phyloP scores from a whole-genome alignment of 2,797 vertebrate genomes.

The Acrossocheilus wenchowensis region DNA sequence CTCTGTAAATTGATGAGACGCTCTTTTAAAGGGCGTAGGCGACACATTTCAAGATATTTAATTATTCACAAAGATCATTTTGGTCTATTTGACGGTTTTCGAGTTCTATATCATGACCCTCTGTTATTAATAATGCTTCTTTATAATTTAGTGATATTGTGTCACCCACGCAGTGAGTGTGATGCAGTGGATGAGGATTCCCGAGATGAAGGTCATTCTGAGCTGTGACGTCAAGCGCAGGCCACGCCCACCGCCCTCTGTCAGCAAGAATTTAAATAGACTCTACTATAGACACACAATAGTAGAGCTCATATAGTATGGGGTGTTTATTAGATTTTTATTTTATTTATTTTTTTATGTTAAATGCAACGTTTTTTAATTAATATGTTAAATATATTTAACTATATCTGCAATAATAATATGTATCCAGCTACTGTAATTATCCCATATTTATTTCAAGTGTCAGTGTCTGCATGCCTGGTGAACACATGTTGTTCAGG shows the following conservation, averaged over 20 bases:
- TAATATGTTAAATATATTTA: not conserved
- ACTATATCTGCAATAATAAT: not conserved
- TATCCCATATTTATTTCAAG: not conserved
- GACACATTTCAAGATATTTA: not conserved
- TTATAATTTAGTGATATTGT: not conserved
- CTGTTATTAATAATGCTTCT: not conserved
- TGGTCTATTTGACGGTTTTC: too few species aligned
- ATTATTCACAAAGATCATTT: not conserved
- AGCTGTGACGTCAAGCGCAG: not conserved
- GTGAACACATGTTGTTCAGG: constrained; percentile 10
- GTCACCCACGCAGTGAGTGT: constrained; percentile 5
- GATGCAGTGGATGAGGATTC: constrained; percentile 42
- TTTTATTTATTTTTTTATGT: not conserved
- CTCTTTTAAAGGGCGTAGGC: not conserved
- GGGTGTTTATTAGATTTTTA: not conserved
- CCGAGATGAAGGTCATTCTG: constrained; percentile 47
- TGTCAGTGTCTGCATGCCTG: not conserved
- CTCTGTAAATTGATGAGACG: not conserved
- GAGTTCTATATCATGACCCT: too few species aligned
- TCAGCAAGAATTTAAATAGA: constrained; percentile 22
- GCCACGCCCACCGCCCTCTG: constrained; percentile 18
- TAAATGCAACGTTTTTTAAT: not conserved
- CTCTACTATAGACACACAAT: not conserved
- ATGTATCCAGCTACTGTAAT: not conserved
- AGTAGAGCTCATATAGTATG: not conserved